A percentile compares a stretch with the other conserved stretches of the same genome.
Conservation (phyloP, 2,888 invertebrate species). For the Callyntrura guangdongensis region DNA sequence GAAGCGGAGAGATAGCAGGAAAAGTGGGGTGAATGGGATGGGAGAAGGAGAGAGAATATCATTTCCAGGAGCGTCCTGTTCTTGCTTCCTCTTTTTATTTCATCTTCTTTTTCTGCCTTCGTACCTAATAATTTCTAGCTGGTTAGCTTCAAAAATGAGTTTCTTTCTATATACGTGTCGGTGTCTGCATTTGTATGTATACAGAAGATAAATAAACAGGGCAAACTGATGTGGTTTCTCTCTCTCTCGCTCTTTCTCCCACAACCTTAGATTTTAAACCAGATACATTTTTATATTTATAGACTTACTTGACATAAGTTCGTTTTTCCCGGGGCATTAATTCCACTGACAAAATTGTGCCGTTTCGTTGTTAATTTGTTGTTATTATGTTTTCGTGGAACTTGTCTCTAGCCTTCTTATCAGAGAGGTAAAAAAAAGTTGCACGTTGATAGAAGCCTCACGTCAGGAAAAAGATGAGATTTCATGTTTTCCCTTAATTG, state of each 20-base stretch:
- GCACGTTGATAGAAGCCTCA: too few species aligned
- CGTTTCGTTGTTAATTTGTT: constrained; percentile 35
- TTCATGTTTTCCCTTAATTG: too few species aligned
- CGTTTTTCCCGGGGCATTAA: constrained; percentile 77
- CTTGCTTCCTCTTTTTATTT: neutral
- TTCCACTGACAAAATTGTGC: constrained; percentile 70
- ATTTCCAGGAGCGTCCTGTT: constrained; percentile 7
- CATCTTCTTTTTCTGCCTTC: constrained; percentile 21
- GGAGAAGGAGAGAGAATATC: constrained; percentile 42
- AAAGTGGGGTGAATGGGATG: constrained; percentile 27
- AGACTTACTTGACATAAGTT: constrained; percentile 61
- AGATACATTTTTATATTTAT: constrained; percentile 45
- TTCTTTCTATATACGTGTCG: constrained; percentile 5
- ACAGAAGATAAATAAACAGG: constrained; percentile 14
- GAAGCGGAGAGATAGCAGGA: neutral
- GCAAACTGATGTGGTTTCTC: too few species aligned
- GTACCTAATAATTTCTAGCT: constrained; percentile 72
- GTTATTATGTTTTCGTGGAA: constrained; percentile 32
- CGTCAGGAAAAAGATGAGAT: too few species aligned
- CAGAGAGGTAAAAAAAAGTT: neutral
- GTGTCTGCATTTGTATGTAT: neutral
- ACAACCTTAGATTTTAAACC: neutral
- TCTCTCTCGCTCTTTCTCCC: constrained; percentile 13
- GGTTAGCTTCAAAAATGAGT: constrained; percentile 71
- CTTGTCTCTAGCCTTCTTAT: neutral